A percentile compares a stretch with the other conserved stretches of the same genome.
These are phyloP conservation scores for Dissostichus mawsoni DNA, from an alignment of 2,113 vertebrate species.

Conservation along the genomic window DNA sequence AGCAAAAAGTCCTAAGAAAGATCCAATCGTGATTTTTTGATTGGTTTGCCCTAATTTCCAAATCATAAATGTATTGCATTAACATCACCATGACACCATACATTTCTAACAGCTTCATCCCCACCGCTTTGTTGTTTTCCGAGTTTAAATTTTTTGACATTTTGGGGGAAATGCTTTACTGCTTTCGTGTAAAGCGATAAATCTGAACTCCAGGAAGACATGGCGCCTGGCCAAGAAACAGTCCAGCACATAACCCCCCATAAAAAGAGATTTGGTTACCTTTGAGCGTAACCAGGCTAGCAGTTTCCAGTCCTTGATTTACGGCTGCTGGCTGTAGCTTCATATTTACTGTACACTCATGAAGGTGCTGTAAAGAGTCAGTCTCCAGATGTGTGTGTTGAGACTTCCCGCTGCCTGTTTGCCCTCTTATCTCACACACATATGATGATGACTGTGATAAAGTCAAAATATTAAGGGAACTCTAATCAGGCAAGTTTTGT, in stretches of 20 bases:
- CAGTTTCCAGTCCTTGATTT: not conserved
- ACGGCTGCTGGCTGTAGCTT: not conserved
- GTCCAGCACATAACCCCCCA: not conserved
- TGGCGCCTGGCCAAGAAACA: too few relatives aligned
- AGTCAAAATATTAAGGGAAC: slow-evolving; percentile 35
- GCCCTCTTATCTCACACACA: slow-evolving; percentile 52
- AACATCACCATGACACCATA: not conserved
- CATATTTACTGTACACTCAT: not conserved
- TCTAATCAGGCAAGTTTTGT: slow-evolving; percentile 20
- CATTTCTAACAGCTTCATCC: not conserved
- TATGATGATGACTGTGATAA: slow-evolving; percentile 57
- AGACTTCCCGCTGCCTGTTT: slow-evolving; percentile 52
- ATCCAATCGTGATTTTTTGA: not conserved
- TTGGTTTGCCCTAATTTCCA: not conserved
- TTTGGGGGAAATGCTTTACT: not conserved
- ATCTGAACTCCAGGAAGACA: not conserved
- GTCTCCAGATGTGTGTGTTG: slow-evolving; percentile 39
- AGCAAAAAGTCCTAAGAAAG: not conserved
- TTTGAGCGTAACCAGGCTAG: not conserved
- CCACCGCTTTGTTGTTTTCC: too few relatives aligned
- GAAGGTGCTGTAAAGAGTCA: not conserved
- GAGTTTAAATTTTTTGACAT: not conserved
- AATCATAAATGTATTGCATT: too few relatives aligned
- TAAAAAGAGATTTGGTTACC: not conserved
- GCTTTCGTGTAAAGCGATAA: not conserved